Evolutionary conservation across 2,113 vertebrate genomes (phyloP), one percentile per base, ranked within the genome.

Genomic region (Corythornis vintsioides): DNA sequence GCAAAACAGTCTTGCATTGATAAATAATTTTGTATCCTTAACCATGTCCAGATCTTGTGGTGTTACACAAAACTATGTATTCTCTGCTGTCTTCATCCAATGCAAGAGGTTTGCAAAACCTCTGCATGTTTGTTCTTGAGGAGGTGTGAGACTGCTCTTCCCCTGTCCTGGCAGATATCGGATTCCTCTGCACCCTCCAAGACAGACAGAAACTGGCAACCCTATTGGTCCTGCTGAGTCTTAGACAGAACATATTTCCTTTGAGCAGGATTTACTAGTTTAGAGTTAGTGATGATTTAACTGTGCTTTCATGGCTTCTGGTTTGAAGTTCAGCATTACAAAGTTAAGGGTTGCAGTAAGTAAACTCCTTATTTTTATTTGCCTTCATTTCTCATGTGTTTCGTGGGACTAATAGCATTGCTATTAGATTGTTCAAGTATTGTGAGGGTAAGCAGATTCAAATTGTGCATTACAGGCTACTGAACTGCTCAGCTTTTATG

Each of bases 11-110:
- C 38, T 77, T 45, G 11, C 38, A 35, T 16, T 21, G 25, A 16
- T 48, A 21, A 59, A 14, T 52, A 71, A 65, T n/a, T 65, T 77
- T 33, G 19, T 31, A 42, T 38, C 33, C n/a, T 47, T 60, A 4
- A 19, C 26, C 20, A 15, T 2, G 2, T 40, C 24, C 24, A 35
- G 18, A n/a, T 35, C n/a, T 60, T 55, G 21, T 1, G 1, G 8
- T 57, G 21, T 47, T 60, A 28, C 18, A 42, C 25, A 66, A 48
- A 55, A 53, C 11, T 31, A 33, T 2, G 1, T 40, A 48, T 38
- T 29, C 24, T 72, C 55, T 72, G 29, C 40, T 69, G 16, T 50
- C 24, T 56, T 50, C 22, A 43, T 45, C 33, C 7, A 55, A 15
- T 43, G 33, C 29, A 66, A 78, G 53, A 67, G 25, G 26, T 29